These are phyloP conservation scores for Coryphaenoides rupestris DNA, from an alignment of 2,113 vertebrate species.

Conservation along the genomic window DNA sequence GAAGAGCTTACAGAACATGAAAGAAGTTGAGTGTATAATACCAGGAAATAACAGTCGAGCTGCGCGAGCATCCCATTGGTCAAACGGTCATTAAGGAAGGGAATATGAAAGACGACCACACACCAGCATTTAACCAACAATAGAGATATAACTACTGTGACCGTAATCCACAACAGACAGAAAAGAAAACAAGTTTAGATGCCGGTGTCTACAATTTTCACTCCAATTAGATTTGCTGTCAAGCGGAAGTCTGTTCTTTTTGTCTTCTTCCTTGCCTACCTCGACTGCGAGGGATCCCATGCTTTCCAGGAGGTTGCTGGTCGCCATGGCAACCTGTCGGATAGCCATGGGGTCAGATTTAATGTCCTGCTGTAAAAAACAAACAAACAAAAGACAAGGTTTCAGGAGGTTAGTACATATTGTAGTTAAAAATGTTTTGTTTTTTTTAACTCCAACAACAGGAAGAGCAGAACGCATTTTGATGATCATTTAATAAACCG, in stretches of 20 bases:
- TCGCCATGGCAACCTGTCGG: conserved; percentile 68
- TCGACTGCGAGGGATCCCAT: conserved; percentile 77
- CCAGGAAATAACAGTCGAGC: conserved; percentile 2
- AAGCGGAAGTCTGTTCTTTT: neutral
- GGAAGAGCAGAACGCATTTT: too few species aligned
- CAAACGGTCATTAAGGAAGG: neutral
- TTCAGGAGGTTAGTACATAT: too few species aligned
- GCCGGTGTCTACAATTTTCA: neutral
- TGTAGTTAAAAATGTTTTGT: too few species aligned
- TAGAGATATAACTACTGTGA: neutral
- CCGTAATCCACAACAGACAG: neutral
- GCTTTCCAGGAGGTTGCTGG: conserved; percentile 75
- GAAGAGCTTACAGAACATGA: neutral
- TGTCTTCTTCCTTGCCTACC: conserved; percentile 64
- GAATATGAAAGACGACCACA: too few species aligned
- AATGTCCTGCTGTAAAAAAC: conserved; percentile 64
- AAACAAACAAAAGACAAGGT: neutral
- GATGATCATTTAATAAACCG: too few species aligned
- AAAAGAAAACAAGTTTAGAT: neutral
- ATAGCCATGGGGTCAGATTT: conserved; percentile 70
- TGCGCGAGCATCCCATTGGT: neutral
- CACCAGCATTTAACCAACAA: neutral
- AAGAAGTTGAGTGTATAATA: neutral
- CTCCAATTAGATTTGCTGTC: neutral
- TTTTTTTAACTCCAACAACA: too few species aligned